Percentiles rank a stretch among this genome's conserved stretches.
Conservation (phyloP, 2,797 vertebrate genomes). For the Pempheris klunzingeri region DNA sequence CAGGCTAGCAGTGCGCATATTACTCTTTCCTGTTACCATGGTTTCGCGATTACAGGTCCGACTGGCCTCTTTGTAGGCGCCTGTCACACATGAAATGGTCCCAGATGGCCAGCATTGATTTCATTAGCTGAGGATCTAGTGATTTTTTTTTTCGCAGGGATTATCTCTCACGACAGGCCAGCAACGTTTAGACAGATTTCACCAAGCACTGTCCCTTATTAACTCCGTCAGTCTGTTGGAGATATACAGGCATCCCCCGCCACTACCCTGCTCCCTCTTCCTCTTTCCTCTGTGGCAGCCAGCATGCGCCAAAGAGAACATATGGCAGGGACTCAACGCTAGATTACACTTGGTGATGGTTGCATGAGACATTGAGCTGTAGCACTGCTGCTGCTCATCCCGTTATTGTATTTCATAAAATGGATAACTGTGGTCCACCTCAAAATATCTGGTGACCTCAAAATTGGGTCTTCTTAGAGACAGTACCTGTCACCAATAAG, state of each 20-base stretch:
- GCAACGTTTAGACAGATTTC: constrained; percentile 65
- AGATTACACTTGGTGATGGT: constrained; percentile 38
- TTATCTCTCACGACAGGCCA: constrained; percentile 52
- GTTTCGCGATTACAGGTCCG: constrained; percentile 50
- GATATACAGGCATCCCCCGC: constrained; percentile 13
- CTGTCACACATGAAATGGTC: constrained; percentile 60
- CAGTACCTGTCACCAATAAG: background rate
- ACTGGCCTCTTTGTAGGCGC: constrained; percentile 49
- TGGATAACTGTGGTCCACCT: background rate
- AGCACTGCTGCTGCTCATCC: constrained; percentile 36
- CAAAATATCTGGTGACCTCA: background rate
- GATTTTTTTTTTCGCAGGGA: constrained; percentile 36
- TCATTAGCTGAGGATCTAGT: constrained; percentile 64
- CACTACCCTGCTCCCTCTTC: background rate
- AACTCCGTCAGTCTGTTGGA: constrained; percentile 62
- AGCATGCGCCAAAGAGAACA: constrained; percentile 58
- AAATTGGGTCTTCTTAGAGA: background rate
- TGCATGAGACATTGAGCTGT: constrained; percentile 32
- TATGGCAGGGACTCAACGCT: constrained; percentile 65
- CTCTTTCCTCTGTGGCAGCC: constrained; percentile 40
- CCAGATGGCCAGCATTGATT: constrained; percentile 72
- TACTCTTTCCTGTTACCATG: constrained; percentile 60
- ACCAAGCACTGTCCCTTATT: constrained; percentile 63
- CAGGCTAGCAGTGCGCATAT: constrained; percentile 11
- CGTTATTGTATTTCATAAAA: constrained; percentile 32